Percentiles rank a stretch among this genome's conserved stretches.
Conservation (phyloP, 2,888 invertebrate genomes). For the Tricholauxania praeusta region DNA sequence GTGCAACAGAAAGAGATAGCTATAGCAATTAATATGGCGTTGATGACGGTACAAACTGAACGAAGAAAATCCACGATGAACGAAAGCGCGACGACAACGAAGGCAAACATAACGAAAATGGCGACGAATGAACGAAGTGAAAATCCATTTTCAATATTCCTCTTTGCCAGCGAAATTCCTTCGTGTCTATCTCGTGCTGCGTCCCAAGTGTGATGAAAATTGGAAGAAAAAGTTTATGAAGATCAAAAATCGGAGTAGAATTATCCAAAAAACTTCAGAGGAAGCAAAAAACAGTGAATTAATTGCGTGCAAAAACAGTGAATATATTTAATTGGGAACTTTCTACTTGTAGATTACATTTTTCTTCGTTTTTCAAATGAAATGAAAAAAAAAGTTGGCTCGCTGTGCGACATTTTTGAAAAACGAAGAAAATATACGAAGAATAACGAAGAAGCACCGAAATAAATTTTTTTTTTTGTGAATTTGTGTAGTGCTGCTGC, state of each 20-base stretch:
- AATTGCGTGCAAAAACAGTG: background rate
- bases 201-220: conserved; percentile 40
- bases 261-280: conserved; percentile 34
- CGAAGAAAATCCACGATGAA: conserved; percentile 46
- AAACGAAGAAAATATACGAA: conserved; percentile 21
- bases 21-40: conserved; percentile 30
- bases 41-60: conserved; percentile 42
- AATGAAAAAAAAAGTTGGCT: background rate
- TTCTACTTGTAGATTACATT: no score
- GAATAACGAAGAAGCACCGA: no score
- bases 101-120: conserved; percentile 55
- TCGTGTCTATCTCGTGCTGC: conserved; percentile 50
- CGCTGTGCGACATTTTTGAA: conserved; percentile 27
- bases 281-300: conserved; percentile 26
- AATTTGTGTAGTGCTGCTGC: background rate
- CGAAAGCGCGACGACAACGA: conserved; percentile 25
- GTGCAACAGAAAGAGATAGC: conserved; percentile 39
- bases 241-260: conserved; percentile 33
- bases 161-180: conserved; percentile 65
- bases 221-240: conserved; percentile 39
- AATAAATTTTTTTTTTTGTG: conserved; percentile 6
- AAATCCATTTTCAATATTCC: conserved; percentile 65
- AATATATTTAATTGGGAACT: no score
- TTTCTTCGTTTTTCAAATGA: no score
- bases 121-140: conserved; percentile 60